Evolutionary conservation across 2,113 vertebrate genomes (phyloP).

Genomic region (Cheirogaleus medius): DNA sequence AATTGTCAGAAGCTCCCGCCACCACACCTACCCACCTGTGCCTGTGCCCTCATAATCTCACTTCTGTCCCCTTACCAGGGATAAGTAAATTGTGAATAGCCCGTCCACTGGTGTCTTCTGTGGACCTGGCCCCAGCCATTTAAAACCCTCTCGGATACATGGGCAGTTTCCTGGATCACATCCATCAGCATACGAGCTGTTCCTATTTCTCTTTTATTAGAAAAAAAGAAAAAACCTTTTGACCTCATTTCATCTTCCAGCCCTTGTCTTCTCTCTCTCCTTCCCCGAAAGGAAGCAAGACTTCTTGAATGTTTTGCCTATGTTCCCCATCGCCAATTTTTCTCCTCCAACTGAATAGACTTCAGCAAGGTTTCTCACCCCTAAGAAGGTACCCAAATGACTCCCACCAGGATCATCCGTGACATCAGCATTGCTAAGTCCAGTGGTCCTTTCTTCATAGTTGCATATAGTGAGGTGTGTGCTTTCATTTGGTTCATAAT

Average conservation of each 20-base stretch:
- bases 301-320: not conserved
- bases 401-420: not conserved
- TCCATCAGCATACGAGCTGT: not conserved
- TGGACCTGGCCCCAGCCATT: not conserved
- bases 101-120: too few species aligned
- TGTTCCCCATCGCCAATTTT: not conserved
- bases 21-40: too few species aligned
- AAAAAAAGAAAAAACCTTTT: not conserved
- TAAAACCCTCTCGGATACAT: not conserved
- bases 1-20: not conserved
- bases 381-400: not conserved
- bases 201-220: not conserved
- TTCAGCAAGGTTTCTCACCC: not conserved
- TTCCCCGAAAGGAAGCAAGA: not conserved
- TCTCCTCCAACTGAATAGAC: not conserved
- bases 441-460: not conserved
- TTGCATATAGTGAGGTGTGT: not conserved
- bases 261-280: not conserved
- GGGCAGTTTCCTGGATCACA: not conserved
- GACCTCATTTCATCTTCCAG: not conserved
- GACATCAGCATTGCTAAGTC: not conserved
- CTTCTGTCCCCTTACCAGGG: not conserved
- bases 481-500: not conserved
- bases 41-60: not conserved
- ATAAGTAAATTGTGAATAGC: not conserved